Percentiles rank a stretch among this genome's conserved stretches.
These are phyloP conservation scores for Dolomedes plantarius DNA, from an alignment of 2,888 invertebrate genomes.

Conservation along the genomic window DNA sequence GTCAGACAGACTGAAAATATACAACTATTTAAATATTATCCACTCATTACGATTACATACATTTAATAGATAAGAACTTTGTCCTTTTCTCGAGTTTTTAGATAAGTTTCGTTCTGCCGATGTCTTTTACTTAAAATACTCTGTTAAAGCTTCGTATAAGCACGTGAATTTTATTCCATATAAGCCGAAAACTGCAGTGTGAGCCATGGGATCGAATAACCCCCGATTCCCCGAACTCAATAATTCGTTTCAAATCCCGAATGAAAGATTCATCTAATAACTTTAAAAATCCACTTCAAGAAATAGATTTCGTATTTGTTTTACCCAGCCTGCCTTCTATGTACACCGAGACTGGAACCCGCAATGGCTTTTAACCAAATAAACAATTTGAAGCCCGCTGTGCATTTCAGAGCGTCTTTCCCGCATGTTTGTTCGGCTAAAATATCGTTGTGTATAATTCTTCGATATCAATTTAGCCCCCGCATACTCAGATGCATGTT, in stretches of 20 bases:
- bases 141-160: no score
- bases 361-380: constrained; percentile 69
- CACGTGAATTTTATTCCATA: no score
- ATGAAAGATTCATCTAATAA: constrained; percentile 31
- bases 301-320: constrained; percentile 14
- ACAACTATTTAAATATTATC: no score
- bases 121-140: no score
- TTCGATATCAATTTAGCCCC: constrained; percentile 57
- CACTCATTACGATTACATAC: no score
- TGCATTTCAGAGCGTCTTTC: constrained; percentile 58
- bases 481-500: constrained; percentile 66
- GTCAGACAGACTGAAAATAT: no score
- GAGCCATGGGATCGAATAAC: no score
- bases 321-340: background rate
- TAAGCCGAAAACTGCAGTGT: no score
- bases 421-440: constrained; percentile 62
- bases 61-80: no score
- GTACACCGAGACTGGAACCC: constrained; percentile 1
- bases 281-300: constrained; percentile 14
- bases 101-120: no score
- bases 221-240: constrained; percentile 6
- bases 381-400: constrained; percentile 63
- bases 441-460: constrained; percentile 68
- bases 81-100: no score
- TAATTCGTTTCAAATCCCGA: background rate